phyloP scores from a whole-genome alignment of 1,140 invertebrate genomes.

The Leptopilina clavipes region DNA sequence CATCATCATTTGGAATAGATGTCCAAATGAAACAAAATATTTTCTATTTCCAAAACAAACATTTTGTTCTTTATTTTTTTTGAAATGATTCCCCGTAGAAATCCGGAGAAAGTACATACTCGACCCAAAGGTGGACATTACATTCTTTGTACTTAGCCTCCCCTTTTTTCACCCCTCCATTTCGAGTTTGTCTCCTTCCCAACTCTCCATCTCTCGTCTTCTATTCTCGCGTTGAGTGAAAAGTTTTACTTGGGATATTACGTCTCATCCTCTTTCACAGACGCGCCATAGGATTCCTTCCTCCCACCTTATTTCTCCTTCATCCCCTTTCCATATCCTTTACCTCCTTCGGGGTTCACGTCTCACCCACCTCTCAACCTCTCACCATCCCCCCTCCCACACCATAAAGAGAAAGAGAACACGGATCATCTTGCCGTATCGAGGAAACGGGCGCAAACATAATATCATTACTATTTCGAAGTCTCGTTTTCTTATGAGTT shows the following conservation, averaged over 20 bases:
- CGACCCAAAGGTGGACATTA: slow-evolving; percentile 57
- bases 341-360: slow-evolving; percentile 35
- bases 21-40: background rate
- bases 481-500: slow-evolving; percentile 72
- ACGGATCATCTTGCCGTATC: slow-evolving; percentile 39
- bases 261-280: slow-evolving; percentile 60
- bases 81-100: slow-evolving; percentile 58
- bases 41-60: slow-evolving; percentile 34
- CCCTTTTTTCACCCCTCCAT: slow-evolving; percentile 50
- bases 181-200: slow-evolving; percentile 46
- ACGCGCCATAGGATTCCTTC: slow-evolving; percentile 45
- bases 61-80: slow-evolving; percentile 60
- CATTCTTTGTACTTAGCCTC: slow-evolving; percentile 59
- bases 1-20: too few relatives aligned
- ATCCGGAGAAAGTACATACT: slow-evolving; percentile 57
- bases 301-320: slow-evolving; percentile 40
- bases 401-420: slow-evolving; percentile 17
- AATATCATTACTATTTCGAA: slow-evolving; percentile 74
- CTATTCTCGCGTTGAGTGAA: slow-evolving; percentile 72
- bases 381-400: slow-evolving; percentile 4
- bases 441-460: slow-evolving; percentile 60
- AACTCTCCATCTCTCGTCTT: slow-evolving; percentile 45
- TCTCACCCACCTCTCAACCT: slow-evolving; percentile 13
- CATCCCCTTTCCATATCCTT: slow-evolving; percentile 27
- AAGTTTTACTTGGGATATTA: slow-evolving; percentile 75